These are phyloP conservation scores for Maccullochella peelii DNA, from an alignment of 2,113 vertebrate species.

Conservation along the genomic window DNA sequence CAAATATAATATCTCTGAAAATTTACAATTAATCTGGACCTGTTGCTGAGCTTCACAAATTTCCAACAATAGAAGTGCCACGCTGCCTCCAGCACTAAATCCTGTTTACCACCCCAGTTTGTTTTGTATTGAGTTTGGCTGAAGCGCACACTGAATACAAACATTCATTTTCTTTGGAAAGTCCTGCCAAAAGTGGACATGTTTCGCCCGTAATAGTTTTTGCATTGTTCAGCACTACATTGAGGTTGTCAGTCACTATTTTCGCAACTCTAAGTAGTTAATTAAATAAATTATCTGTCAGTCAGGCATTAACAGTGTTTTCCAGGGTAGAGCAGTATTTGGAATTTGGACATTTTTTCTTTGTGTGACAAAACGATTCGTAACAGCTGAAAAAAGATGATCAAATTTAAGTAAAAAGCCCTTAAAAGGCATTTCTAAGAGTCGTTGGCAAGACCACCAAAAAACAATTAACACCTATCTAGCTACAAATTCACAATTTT, in stretches of 20 bases:
- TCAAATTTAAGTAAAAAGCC: conserved; percentile 6
- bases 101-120: conserved; percentile 45
- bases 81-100: conserved; percentile 38
- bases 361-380: conserved; percentile 19
- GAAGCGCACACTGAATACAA: conserved; percentile 16
- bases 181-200: not conserved
- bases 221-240: not conserved
- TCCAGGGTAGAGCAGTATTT: not conserved
- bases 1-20: conserved; percentile 31
- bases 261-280: not conserved
- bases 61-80: conserved; percentile 32
- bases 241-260: not conserved
- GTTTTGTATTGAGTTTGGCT: conserved; percentile 35
- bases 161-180: conserved; percentile 22
- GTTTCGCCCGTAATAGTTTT: conserved; percentile 8
- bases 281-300: conserved; percentile 22
- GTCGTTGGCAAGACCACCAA: not conserved
- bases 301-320: conserved; percentile 12
- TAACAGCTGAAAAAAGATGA: conserved; percentile 10
- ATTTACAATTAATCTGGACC: conserved; percentile 44
- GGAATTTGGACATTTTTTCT: conserved; percentile 22
- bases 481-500: conserved; percentile 21
- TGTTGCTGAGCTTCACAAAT: conserved; percentile 28
- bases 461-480: conserved; percentile 27
- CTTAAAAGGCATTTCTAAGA: not conserved